These are phyloP conservation scores for Polyergus mexicanus DNA, from an alignment of 1,140 invertebrate genomes.

Conservation along the genomic window DNA sequence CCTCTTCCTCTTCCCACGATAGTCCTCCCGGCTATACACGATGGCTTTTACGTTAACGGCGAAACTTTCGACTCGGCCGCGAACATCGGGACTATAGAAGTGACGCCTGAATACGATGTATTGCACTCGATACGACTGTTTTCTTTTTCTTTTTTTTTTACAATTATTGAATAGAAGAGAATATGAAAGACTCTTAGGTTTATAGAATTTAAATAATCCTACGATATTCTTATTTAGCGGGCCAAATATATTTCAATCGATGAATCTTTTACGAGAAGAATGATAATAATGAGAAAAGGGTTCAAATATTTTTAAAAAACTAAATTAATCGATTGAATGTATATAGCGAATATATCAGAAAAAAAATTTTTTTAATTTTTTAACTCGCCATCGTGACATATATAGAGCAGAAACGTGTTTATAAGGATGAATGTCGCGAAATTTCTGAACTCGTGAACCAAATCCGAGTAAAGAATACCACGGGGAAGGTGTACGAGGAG, in stretches of 20 bases:
- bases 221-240: too few species aligned
- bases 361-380: neutral
- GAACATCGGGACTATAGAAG: neutral
- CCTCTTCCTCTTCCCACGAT: neutral
- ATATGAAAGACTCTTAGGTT: neutral
- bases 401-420: neutral
- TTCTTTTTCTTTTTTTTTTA: neutral
- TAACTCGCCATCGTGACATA: neutral
- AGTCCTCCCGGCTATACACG: slow-evolving; percentile 30
- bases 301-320: neutral
- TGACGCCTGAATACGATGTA: slow-evolving; percentile 39
- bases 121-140: slow-evolving; percentile 12
- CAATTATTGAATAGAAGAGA: neutral
- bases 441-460: neutral
- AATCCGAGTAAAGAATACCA: neutral
- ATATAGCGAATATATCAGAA: too few species aligned
- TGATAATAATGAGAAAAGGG: neutral
- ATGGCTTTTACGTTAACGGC: slow-evolving; percentile 82
- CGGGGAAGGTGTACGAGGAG: neutral
- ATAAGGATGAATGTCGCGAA: neutral
- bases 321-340: neutral
- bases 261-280: too few species aligned
- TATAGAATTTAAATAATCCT: too few species aligned
- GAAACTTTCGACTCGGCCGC: slow-evolving; percentile 75
- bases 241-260: too few species aligned